phyloP scores from a whole-genome alignment of 37 sponge, comb jelly and placozoan genomes.

The Ianthella basta region DNA sequence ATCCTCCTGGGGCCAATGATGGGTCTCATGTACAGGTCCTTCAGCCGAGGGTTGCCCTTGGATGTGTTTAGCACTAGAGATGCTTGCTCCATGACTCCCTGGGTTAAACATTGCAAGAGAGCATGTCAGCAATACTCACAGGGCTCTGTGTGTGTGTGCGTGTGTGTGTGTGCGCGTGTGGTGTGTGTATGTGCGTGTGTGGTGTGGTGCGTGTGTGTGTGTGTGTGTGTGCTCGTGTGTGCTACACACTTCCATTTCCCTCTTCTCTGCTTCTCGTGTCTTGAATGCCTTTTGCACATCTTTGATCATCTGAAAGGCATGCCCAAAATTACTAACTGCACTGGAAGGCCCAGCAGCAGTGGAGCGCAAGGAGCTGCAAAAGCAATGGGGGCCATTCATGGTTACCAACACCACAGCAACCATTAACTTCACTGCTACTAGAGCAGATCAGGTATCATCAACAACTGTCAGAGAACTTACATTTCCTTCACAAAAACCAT shows the following conservation, averaged over 20 bases:
- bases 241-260: constrained; percentile 83
- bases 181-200: too few relatives aligned
- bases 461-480: constrained; percentile 40
- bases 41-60: constrained; percentile 88
- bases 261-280: constrained; percentile 92
- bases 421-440: background rate
- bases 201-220: too few relatives aligned
- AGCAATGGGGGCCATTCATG: background rate
- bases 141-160: too few relatives aligned
- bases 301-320: constrained; percentile 86
- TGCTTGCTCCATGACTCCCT: constrained; percentile 86
- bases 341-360: too few relatives aligned
- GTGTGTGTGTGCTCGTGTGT: too few relatives aligned
- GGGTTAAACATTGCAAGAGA: too few relatives aligned
- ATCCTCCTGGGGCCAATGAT: constrained; percentile 76
- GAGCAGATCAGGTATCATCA: background rate
- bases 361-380: background rate
- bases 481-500: constrained; percentile 94
- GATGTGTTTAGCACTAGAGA: constrained; percentile 64
- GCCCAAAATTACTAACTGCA: constrained; percentile 23
- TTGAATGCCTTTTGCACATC: constrained; percentile 96
- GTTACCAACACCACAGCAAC: background rate
- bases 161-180: too few relatives aligned
- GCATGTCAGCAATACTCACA: too few relatives aligned
- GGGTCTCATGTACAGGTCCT: constrained; percentile 96